A percentile compares a stretch with the other conserved stretches of the same genome.
Conservation (phyloP, 2,113 vertebrate genomes). For the Hepsetus odoe region DNA sequence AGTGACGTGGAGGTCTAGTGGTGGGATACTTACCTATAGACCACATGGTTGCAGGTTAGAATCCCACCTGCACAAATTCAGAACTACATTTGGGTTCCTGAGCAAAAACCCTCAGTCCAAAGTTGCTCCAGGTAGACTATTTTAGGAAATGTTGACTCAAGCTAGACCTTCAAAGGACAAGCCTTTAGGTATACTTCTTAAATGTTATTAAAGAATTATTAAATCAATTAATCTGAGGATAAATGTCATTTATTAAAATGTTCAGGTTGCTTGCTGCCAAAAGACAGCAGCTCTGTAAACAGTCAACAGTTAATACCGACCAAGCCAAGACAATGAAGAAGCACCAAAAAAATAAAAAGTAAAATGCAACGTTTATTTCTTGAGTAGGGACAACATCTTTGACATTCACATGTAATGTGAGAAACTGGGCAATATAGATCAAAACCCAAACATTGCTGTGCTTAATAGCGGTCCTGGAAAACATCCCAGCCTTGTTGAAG, state of each 20-base stretch:
- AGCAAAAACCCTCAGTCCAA: too few relatives aligned
- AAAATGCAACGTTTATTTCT: constrained; percentile 13
- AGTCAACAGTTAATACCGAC: neutral
- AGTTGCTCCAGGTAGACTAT: too few relatives aligned
- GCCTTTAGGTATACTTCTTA: too few relatives aligned
- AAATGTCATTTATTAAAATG: neutral
- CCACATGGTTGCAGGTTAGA: too few relatives aligned
- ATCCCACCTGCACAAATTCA: too few relatives aligned
- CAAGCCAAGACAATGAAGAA: neutral
- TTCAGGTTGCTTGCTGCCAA: neutral
- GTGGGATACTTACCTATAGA: too few relatives aligned
- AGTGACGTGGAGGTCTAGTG: too few relatives aligned
- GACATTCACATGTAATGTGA: constrained; percentile 4
- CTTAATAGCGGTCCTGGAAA: neutral
- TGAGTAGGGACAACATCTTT: neutral
- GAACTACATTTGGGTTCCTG: too few relatives aligned
- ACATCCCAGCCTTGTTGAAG: neutral
- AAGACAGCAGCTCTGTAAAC: neutral
- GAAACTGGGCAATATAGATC: neutral
- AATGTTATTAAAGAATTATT: too few relatives aligned
- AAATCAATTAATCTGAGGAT: neutral
- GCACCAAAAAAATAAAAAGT: neutral
- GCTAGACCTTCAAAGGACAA: too few relatives aligned
- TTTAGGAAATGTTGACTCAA: too few relatives aligned
- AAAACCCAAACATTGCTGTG: neutral